Evolutionary conservation across 1,140 invertebrate species (phyloP).

Genomic region (Lordiphosa stackelbergi): DNA sequence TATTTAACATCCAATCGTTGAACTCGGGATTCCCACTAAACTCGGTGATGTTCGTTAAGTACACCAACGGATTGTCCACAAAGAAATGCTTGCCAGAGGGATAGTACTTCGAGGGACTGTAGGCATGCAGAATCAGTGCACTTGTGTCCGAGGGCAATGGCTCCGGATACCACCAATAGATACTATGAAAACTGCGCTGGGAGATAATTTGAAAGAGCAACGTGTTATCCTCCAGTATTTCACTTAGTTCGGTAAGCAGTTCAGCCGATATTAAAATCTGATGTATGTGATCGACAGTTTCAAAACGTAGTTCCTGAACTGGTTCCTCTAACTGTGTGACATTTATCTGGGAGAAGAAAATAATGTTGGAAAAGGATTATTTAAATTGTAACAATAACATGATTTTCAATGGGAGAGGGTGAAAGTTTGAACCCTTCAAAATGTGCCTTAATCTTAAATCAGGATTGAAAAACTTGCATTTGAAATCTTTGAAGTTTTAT

Average conservation of each 20-base stretch:
- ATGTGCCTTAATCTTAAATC: no score
- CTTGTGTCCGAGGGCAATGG: slow-evolving; percentile 13
- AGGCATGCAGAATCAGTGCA: slow-evolving; percentile 11
- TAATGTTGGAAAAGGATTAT: no score
- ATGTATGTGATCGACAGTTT: slow-evolving; percentile 10
- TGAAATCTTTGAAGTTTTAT: no score
- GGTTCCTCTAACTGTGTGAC: neutral
- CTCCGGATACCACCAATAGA: slow-evolving; percentile 35
- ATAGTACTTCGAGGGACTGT: neutral
- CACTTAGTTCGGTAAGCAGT: slow-evolving; percentile 3
- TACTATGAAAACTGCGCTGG: slow-evolving; percentile 11
- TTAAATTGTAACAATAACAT: neutral
- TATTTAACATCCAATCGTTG: slow-evolving; percentile 7
- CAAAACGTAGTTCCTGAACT: neutral
- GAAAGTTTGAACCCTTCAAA: no score
- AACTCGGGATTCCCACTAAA: slow-evolving; percentile 1
- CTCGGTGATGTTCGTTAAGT: slow-evolving; percentile 6
- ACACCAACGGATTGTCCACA: slow-evolving; percentile 3
- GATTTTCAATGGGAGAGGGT: no score
- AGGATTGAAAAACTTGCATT: no score
- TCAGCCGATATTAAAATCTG: neutral
- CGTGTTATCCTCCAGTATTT: neutral
- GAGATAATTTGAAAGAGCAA: slow-evolving; percentile 33
- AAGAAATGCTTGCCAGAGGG: neutral
- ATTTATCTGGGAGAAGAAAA: slow-evolving; percentile 4